Conservation (phyloP, 2,113 vertebrate genomes). For the Falco punctatus region DNA sequence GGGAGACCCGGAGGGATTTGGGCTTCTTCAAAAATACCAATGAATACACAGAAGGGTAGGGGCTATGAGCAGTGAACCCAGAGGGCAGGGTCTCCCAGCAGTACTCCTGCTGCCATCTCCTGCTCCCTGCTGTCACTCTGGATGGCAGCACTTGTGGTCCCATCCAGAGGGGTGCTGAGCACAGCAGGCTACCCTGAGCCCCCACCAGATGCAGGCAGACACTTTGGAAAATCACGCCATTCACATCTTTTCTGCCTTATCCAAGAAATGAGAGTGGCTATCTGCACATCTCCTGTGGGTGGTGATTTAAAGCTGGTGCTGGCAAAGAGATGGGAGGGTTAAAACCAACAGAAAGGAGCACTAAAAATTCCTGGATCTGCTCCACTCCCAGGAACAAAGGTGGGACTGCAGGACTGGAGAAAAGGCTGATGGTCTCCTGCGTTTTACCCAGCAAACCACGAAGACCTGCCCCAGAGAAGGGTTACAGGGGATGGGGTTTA, state of each 20-base stretch:
- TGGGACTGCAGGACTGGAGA: neutral
- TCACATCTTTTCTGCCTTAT: slow-evolving; percentile 24
- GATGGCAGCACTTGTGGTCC: neutral
- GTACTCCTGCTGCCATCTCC: neutral
- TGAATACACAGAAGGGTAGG: neutral
- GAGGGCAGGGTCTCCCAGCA: neutral
- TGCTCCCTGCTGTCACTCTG: neutral
- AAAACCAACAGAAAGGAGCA: neutral
- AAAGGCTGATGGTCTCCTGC: neutral
- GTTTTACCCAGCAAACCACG: neutral
- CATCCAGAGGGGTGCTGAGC: neutral
- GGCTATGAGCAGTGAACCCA: neutral
- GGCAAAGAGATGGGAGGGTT: slow-evolving; percentile 9
- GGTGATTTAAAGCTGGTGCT: slow-evolving; percentile 14
- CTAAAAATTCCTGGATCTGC: slow-evolving; percentile 14
- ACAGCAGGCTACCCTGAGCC: neutral
- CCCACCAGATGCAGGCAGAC: accelerated
- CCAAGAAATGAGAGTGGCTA: slow-evolving; percentile 17
- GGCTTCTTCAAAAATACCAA: neutral
- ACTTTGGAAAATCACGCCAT: neutral
- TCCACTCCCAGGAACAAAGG: neutral
- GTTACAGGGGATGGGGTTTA: accelerated
- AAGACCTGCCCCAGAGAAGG: neutral
- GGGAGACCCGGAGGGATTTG: neutral
- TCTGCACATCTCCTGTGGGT: slow-evolving; percentile 7